Percentiles rank a stretch among this genome's conserved stretches.
phyloP scores from a whole-genome alignment of 2,797 vertebrate species.

The Gymnothorax reevesii region DNA sequence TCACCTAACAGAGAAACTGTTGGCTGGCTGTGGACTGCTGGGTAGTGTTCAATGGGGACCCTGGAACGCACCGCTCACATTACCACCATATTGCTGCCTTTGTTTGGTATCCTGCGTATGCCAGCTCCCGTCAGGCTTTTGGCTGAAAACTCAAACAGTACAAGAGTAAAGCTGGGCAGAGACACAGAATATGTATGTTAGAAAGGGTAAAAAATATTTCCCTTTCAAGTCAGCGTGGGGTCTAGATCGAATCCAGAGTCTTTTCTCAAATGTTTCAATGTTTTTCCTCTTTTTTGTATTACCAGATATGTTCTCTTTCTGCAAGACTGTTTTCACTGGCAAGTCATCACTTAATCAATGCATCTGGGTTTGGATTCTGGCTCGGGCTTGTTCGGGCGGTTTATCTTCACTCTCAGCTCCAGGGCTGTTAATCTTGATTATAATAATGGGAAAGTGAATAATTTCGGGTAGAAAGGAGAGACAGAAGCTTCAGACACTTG shows the following conservation, averaged over 20 bases:
- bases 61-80: too few relatives aligned
- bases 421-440: neutral
- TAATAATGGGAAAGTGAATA: conserved; percentile 14
- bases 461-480: conserved; percentile 11
- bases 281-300: conserved; percentile 30
- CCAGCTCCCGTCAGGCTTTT: too few relatives aligned
- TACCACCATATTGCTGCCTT: too few relatives aligned
- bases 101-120: too few relatives aligned
- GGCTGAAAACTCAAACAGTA: too few relatives aligned
- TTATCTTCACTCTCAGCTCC: conserved; percentile 19
- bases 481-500: conserved; percentile 38
- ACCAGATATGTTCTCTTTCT: conserved; percentile 27
- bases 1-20: too few relatives aligned
- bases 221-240: neutral
- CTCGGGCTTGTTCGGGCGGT: conserved; percentile 42
- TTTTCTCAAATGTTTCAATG: neutral
- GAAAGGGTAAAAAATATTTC: neutral
- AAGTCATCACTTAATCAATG: conserved; percentile 33
- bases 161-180: too few relatives aligned
- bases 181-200: too few relatives aligned
- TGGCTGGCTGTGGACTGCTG: too few relatives aligned
- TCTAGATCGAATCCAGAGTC: neutral
- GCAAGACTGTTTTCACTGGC: neutral
- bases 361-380: conserved; percentile 36
- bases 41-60: too few relatives aligned